These are phyloP conservation scores for Zootoca vivipara DNA, from an alignment of 2,113 vertebrate genomes.

Conservation along the genomic window DNA sequence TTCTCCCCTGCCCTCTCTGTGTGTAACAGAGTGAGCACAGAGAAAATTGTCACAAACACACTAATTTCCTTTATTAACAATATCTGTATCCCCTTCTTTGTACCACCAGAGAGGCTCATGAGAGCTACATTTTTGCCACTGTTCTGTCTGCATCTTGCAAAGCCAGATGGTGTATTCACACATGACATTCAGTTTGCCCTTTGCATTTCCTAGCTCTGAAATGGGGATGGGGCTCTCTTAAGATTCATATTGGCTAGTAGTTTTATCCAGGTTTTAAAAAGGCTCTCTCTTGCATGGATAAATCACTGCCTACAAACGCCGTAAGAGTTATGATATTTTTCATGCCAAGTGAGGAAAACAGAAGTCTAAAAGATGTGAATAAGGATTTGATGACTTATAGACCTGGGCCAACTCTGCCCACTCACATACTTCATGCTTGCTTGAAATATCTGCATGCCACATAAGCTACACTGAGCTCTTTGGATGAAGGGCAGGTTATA, in stretches of 20 bases:
- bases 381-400: not conserved
- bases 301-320: not conserved
- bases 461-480: not conserved
- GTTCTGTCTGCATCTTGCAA: not conserved
- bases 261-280: not conserved
- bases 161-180: not conserved
- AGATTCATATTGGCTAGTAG: not conserved
- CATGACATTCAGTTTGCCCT: not conserved
- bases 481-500: not conserved
- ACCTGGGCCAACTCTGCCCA: not conserved
- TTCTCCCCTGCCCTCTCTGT: not conserved
- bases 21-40: not conserved
- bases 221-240: not conserved
- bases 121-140: not conserved
- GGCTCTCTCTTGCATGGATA: not conserved
- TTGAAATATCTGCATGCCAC: not conserved
- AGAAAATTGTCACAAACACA: not conserved
- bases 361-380: not conserved
- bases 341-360: not conserved
- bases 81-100: not conserved
- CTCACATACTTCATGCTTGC: not conserved
- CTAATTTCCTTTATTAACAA: not conserved
- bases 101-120: not conserved
- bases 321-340: not conserved
- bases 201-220: not conserved